Evolutionary conservation across 2,888 invertebrate species (phyloP).

Genomic region (Philereme transversata): DNA sequence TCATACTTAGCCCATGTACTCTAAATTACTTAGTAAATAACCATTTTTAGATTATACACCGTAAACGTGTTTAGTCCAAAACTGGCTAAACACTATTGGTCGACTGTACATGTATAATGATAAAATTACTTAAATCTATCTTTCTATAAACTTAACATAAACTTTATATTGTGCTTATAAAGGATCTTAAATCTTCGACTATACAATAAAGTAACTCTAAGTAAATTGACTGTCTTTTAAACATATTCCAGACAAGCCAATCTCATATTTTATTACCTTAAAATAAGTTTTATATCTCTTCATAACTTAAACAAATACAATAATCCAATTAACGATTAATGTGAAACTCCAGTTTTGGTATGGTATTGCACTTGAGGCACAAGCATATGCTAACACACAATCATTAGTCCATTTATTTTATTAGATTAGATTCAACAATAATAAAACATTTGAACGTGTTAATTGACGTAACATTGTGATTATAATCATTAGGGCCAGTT

Average conservation of each 20-base stretch:
- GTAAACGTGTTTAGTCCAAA: slow-evolving; percentile 7
- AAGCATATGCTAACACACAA: slow-evolving; percentile 61
- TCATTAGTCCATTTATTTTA: slow-evolving; percentile 48
- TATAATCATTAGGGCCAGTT: slow-evolving; percentile 51
- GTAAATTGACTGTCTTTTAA: slow-evolving; percentile 56
- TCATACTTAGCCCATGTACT: slow-evolving; percentile 30
- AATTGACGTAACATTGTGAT: slow-evolving; percentile 69
- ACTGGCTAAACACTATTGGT: slow-evolving; percentile 14
- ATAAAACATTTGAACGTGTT: slow-evolving; percentile 68
- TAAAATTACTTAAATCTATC: slow-evolving; percentile 29
- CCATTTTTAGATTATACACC: slow-evolving; percentile 17
- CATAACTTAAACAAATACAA: slow-evolving; percentile 29
- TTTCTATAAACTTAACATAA: slow-evolving; percentile 29
- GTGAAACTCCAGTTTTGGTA: slow-evolving; percentile 45
- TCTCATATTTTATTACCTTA: slow-evolving; percentile 31
- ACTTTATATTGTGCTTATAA: slow-evolving; percentile 32
- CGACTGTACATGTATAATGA: slow-evolving; percentile 25
- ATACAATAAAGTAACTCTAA: slow-evolving; percentile 33
- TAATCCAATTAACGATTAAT: slow-evolving; percentile 31
- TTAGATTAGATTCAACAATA: slow-evolving; percentile 49
- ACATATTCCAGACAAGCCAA: slow-evolving; percentile 65
- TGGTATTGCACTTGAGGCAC: slow-evolving; percentile 62
- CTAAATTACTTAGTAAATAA: slow-evolving; percentile 10
- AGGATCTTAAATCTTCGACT: slow-evolving; percentile 24
- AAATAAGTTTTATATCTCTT: slow-evolving; percentile 19